Evolutionary conservation across 2,888 invertebrate genomes (phyloP).

Genomic region (Tenodera sinensis): DNA sequence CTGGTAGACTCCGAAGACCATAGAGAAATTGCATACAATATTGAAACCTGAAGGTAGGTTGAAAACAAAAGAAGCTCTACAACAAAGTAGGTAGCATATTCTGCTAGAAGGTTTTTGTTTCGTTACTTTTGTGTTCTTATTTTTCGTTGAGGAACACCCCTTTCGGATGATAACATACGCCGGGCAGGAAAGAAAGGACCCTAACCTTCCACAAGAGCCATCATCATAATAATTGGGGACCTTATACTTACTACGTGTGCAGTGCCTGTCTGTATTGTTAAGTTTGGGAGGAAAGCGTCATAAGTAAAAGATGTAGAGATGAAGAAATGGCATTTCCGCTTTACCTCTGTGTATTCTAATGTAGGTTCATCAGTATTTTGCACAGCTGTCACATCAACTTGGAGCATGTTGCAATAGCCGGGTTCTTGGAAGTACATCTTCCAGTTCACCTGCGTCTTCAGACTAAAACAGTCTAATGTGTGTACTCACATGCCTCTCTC

Average conservation of each 20-base stretch:
- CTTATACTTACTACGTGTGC: background rate
- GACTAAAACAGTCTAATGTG: too few species aligned
- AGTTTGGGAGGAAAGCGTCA: background rate
- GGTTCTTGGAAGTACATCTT: too few species aligned
- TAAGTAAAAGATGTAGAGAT: background rate
- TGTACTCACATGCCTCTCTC: too few species aligned
- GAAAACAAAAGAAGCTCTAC: too few species aligned
- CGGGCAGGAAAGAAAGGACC: background rate
- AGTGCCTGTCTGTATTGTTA: background rate
- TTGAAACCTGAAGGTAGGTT: too few species aligned
- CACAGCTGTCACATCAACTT: too few species aligned
- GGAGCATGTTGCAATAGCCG: too few species aligned
- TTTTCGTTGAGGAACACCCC: background rate
- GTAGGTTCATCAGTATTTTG: background rate
- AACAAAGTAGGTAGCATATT: too few species aligned
- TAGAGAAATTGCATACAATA: too few species aligned
- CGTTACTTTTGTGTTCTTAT: background rate
- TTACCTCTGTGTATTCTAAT: background rate
- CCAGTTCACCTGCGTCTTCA: too few species aligned
- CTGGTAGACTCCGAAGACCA: too few species aligned
- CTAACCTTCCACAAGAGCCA: background rate
- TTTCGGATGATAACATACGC: background rate
- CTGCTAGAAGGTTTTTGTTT: background rate
- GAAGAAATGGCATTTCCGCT: background rate
- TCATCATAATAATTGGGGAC: constrained; percentile 4